phyloP scores from a whole-genome alignment of 2,113 vertebrate genomes.

The human region DNA sequence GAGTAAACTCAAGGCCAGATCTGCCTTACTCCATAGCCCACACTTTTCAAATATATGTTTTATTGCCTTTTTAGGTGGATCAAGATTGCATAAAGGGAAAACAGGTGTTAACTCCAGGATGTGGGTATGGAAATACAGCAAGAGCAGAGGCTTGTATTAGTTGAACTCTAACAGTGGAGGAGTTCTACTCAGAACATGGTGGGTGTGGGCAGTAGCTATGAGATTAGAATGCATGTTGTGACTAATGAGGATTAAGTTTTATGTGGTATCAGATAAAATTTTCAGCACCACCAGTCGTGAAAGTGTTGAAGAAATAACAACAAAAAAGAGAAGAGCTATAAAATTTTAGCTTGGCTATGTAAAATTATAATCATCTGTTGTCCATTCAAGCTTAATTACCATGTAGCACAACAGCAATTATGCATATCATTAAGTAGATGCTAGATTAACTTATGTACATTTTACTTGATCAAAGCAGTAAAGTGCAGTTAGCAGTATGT shows the following conservation, averaged over 20 bases:
- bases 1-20: conserved; percentile 1
- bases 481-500: conserved; percentile 3
- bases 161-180: background rate
- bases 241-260: conserved; percentile 6
- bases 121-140: background rate
- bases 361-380: conserved; percentile 59
- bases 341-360: conserved; percentile 45
- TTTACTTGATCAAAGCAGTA: conserved; percentile 56
- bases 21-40: background rate
- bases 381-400: conserved; percentile 55
- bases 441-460: conserved; percentile 47
- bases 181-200: background rate
- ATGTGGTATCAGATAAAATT: conserved; percentile 9
- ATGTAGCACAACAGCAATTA: conserved; percentile 53
- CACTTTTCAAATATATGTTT: conserved; percentile 7
- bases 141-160: background rate
- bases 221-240: background rate
- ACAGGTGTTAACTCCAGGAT: background rate
- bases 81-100: background rate
- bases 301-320: conserved; percentile 46
- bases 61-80: background rate
- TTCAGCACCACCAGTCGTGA: background rate
- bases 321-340: conserved; percentile 1
- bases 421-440: conserved; percentile 57
- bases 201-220: background rate